A percentile compares a stretch with the other conserved stretches of the same genome.
These are phyloP conservation scores for Epinephelus lanceolatus DNA, from an alignment of 2,113 vertebrate genomes.

Conservation along the genomic window DNA sequence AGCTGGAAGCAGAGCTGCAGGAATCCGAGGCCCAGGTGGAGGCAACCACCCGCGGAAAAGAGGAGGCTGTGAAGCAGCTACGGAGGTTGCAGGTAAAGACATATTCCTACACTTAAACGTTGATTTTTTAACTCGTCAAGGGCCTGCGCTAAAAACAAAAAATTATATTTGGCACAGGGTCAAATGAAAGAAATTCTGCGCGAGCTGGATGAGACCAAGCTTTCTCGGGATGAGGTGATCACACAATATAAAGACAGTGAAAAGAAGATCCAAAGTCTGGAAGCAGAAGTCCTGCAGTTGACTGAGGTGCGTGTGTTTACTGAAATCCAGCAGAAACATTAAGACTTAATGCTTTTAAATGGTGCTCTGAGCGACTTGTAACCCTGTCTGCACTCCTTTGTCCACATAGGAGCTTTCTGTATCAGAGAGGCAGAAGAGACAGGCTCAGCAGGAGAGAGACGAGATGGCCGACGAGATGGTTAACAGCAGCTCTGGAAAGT, in stretches of 20 bases:
- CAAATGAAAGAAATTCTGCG: constrained; percentile 92
- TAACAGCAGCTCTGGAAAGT: constrained; percentile 90
- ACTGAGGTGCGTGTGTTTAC: constrained; percentile 84
- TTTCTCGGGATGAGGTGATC: constrained; percentile 87
- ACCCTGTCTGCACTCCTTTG: neutral
- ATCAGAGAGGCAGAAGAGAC: constrained; percentile 88
- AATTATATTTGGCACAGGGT: constrained; percentile 72
- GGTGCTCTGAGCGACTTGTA: neutral
- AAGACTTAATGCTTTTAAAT: neutral
- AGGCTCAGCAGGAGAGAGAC: constrained; percentile 91
- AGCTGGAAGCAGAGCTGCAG: constrained; percentile 90
- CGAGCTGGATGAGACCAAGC: constrained; percentile 89
- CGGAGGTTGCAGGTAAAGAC: constrained; percentile 88
- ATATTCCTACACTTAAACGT: neutral
- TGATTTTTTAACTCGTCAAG: accelerated
- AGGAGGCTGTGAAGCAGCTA: constrained; percentile 89
- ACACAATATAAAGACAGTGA: constrained; percentile 88
- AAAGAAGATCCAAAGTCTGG: constrained; percentile 90
- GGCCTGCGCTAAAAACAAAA: neutral
- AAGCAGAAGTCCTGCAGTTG: constrained; percentile 90
- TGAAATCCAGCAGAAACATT: neutral
- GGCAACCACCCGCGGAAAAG: constrained; percentile 84
- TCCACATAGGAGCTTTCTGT: constrained; percentile 87
- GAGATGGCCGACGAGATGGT: constrained; percentile 90
- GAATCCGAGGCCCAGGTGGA: constrained; percentile 87